These are phyloP conservation scores for Passer domesticus DNA, from an alignment of 2,113 vertebrate genomes.

Conservation along the genomic window DNA sequence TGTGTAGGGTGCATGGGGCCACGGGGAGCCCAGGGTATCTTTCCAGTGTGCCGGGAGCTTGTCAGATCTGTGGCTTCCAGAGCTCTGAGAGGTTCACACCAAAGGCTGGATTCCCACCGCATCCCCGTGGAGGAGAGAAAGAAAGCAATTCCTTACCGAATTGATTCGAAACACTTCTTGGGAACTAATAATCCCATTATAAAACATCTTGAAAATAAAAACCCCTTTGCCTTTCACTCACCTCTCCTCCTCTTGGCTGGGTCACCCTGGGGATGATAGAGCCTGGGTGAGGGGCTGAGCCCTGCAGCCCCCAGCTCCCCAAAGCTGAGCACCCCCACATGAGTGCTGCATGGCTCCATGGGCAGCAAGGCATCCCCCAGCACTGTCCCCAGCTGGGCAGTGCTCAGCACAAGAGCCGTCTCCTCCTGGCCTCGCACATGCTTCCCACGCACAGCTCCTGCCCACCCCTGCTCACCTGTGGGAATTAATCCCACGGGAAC, in stretches of 20 bases:
- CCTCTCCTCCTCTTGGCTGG: neutral
- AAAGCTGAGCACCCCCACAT: neutral
- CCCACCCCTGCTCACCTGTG: neutral
- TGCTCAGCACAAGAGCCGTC: neutral
- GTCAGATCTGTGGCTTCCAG: neutral
- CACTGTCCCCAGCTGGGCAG: neutral
- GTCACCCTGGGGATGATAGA: neutral
- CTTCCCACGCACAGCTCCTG: neutral
- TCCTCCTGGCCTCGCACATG: neutral
- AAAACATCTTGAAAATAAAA: constrained; percentile 57
- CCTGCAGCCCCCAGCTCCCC: neutral
- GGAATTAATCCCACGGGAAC: neutral
- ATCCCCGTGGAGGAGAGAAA: neutral
- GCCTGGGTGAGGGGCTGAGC: neutral
- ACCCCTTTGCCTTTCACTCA: neutral
- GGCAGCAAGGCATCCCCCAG: fast-evolving
- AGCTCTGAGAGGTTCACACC: neutral
- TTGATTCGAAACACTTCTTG: constrained; percentile 47
- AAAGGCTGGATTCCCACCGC: neutral
- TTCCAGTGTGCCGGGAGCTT: fast-evolving
- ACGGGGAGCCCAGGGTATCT: fast-evolving
- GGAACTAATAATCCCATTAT: constrained; percentile 62
- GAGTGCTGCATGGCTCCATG: fast-evolving
- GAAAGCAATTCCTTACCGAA: constrained; percentile 3
- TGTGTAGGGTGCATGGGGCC: neutral